Evolutionary conservation across 2,113 vertebrate species (phyloP).

Genomic region (Coturnix japonica): DNA sequence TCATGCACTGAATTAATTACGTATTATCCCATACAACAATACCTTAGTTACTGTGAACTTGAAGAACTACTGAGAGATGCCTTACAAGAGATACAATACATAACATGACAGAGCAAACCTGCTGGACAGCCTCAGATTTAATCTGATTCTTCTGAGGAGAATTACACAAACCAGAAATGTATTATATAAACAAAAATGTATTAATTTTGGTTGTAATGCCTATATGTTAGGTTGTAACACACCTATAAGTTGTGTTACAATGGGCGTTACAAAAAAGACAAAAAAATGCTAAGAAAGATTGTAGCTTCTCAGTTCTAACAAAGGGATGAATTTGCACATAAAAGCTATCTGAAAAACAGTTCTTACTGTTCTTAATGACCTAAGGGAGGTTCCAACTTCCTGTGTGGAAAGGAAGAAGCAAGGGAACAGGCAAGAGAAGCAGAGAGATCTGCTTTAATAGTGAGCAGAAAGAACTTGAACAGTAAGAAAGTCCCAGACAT

Average conservation of each 20-base stretch:
- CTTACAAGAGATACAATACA: background rate
- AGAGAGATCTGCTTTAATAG: background rate
- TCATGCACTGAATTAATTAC: background rate
- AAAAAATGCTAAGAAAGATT: background rate
- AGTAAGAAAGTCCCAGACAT: background rate
- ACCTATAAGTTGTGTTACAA: background rate
- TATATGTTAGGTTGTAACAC: background rate
- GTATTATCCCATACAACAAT: background rate
- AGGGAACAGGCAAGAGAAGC: background rate
- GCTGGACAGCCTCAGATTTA: background rate
- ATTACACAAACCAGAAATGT: background rate
- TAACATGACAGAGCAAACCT: background rate
- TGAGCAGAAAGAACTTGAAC: background rate
- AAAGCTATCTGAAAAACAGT: background rate
- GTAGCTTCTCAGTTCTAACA: background rate
- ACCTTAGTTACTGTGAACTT: background rate
- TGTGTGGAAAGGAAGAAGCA: background rate
- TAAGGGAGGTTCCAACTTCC: background rate
- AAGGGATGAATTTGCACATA: background rate
- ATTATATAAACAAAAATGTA: background rate
- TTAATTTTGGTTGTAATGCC: background rate
- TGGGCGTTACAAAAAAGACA: background rate
- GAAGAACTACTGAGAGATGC: background rate
- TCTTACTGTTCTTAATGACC: background rate
- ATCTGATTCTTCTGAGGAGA: background rate